These are phyloP conservation scores for Barbus barbus DNA, from an alignment of 2,113 vertebrate genomes.

Conservation along the genomic window DNA sequence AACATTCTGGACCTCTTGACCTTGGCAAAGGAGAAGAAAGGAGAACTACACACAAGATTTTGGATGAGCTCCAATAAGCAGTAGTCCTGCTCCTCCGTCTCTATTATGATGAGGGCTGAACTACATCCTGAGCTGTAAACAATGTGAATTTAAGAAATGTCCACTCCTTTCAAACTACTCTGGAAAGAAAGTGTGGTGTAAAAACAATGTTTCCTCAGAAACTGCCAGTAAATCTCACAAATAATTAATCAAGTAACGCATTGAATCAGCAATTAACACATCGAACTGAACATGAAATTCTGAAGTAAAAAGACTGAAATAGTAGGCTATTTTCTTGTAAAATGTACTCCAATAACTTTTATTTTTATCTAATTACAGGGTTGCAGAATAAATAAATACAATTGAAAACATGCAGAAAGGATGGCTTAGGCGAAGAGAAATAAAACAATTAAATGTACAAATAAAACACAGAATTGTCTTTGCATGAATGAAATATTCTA, in stretches of 20 bases:
- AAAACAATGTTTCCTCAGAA: not conserved
- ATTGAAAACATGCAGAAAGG: too few species aligned
- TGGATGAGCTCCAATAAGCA: conserved; percentile 15
- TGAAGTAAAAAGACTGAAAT: too few species aligned
- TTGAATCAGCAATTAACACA: too few species aligned
- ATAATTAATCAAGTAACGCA: not conserved
- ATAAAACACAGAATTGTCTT: not conserved
- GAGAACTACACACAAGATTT: not conserved
- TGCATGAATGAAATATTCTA: not conserved
- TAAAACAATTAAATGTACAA: not conserved
- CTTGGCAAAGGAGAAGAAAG: not conserved
- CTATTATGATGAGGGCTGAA: conserved; percentile 8
- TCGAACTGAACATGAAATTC: too few species aligned
- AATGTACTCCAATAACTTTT: not conserved
- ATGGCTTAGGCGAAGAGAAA: not conserved
- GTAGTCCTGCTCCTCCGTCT: not conserved
- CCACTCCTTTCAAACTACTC: not conserved
- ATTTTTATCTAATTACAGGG: not conserved
- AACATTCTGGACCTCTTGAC: conserved; percentile 3
- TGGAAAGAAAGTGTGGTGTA: not conserved
- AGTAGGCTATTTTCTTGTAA: not conserved
- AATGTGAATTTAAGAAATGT: not conserved
- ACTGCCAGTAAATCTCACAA: not conserved
- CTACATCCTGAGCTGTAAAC: not conserved
- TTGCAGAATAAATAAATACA: not conserved